Base-by-base conservation (phyloP, 2,888 invertebrate genomes). In the Agrenia bidenticulata region DNA sequence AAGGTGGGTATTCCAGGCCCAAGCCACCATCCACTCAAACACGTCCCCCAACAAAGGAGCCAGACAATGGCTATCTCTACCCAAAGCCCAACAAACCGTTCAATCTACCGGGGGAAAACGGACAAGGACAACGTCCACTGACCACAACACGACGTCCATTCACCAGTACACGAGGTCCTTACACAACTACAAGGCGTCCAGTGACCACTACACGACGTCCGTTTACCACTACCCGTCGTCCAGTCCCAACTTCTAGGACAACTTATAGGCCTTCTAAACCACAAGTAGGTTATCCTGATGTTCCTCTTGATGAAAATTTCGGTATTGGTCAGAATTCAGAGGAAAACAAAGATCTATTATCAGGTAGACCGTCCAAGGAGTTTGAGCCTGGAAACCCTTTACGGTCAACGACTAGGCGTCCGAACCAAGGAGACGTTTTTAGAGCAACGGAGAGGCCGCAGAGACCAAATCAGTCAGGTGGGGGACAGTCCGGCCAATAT, bases 291-390 rank as follows among this genome's bases (percentile, higher is more conserved):
- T 61, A 53, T 37, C 61, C 61, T 17, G 61, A 61, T 53, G 53
- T 53, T 50, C 61, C 61, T 53, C 17, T 19, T 39, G 61, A 61
- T 21, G 61, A 61, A 61, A 61, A 60, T 49, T 51, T 62, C 39
- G 61, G 66, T 23, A 42, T 66, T 26, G 66, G 66, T n/a, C 61
- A 66, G 26, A 66, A 66, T 42, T 61, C 61, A 4, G 66, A 66
- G 19, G 66, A 62, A 56, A 61, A 62, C 37, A 66, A 62, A 54
- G 65, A 65, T 39, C 15, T 65, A 23, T 49, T 61, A 2, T 54
- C 64, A 54, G 53, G 23, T 24, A 27, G 61, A 50, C 64, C 64
- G 7, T 45, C 21, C 4, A 23, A 41, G 45, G 45, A 51, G 13
- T 26, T 15, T 21, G 15, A 51, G 51, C 24, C 51, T 5, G 24